Percentiles rank a stretch among this genome's conserved stretches.
phyloP scores from a whole-genome alignment of 2,113 vertebrate species.

The Sinocyclocheilus rhinocerous region DNA sequence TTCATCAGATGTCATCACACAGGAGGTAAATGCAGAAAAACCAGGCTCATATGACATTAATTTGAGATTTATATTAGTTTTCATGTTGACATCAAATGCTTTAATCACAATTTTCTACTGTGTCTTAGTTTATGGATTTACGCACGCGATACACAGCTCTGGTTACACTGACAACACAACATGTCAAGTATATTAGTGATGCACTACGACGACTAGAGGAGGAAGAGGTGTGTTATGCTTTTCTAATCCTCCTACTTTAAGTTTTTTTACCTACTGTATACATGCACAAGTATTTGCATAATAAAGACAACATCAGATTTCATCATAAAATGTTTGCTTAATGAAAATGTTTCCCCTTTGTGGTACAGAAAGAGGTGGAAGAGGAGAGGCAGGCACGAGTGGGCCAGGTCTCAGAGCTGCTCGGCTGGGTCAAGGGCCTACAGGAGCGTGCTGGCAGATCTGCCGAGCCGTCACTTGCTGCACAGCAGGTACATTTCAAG shows the following conservation, averaged over 20 bases:
- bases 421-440: constrained; percentile 86
- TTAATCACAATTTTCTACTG: neutral
- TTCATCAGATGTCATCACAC: constrained; percentile 92
- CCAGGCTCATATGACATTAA: neutral
- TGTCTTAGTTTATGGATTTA: constrained; percentile 93
- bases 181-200: constrained; percentile 98
- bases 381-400: constrained; percentile 92
- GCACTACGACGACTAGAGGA: constrained; percentile 90
- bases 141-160: constrained; percentile 94
- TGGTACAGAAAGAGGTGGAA: constrained; percentile 91
- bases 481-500: constrained; percentile 83
- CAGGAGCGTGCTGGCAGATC: constrained; percentile 74
- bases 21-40: constrained; percentile 81
- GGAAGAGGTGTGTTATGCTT: constrained; percentile 82
- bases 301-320: neutral
- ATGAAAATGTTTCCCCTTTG: neutral
- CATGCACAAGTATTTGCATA: neutral
- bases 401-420: constrained; percentile 89
- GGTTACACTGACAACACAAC: constrained; percentile 94
- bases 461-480: constrained; percentile 85
- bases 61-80: neutral
- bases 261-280: neutral
- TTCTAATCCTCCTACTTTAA: neutral
- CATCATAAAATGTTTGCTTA: neutral
- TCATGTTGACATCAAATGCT: neutral